phyloP scores from a whole-genome alignment of 2,888 invertebrate genomes.

The Zelleria hepariella region DNA sequence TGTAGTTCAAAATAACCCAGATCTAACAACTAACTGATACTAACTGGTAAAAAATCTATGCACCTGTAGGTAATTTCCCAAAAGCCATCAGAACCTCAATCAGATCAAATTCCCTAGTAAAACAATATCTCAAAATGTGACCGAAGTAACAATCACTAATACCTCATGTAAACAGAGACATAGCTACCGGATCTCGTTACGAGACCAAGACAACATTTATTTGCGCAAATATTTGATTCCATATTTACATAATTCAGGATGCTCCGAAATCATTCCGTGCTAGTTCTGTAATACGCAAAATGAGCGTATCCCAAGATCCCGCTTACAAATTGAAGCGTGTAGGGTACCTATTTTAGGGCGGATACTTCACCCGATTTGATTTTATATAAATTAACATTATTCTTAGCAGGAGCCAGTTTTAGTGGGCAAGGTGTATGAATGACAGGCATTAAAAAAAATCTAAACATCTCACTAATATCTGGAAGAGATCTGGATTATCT shows the following conservation, averaged over 20 bases:
- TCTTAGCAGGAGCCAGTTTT: too few relatives aligned
- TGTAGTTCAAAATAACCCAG: too few relatives aligned
- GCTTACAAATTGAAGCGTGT: constrained; percentile 62
- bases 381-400: too few relatives aligned
- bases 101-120: background rate
- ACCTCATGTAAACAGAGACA: background rate
- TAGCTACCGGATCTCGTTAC: constrained; percentile 5
- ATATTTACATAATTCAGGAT: constrained; percentile 63
- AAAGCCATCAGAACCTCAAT: too few relatives aligned
- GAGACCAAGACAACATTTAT: constrained; percentile 29
- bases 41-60: too few relatives aligned
- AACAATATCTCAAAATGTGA: background rate
- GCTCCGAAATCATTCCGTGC: constrained; percentile 48
- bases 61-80: too few relatives aligned
- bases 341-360: constrained; percentile 43
- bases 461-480: too few relatives aligned
- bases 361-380: background rate
- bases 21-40: too few relatives aligned
- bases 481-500: too few relatives aligned
- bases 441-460: too few relatives aligned
- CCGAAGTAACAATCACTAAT: background rate
- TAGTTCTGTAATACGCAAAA: constrained; percentile 63
- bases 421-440: too few relatives aligned
- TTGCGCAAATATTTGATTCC: constrained; percentile 43
- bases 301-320: constrained; percentile 71